phyloP scores from a whole-genome alignment of 2,888 invertebrate genomes.

The Dendrolimus pini region DNA sequence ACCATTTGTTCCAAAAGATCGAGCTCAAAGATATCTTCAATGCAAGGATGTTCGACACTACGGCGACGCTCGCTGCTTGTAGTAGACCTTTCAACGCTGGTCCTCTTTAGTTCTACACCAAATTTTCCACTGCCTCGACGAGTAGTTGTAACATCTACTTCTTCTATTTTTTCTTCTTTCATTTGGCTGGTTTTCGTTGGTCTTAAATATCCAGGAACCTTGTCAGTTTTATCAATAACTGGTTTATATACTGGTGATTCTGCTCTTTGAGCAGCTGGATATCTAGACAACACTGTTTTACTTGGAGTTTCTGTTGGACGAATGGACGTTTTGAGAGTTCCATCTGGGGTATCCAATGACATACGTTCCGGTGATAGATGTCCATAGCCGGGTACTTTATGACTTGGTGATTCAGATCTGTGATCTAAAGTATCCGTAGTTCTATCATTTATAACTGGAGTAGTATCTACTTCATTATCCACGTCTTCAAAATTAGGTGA shows the following conservation, averaged over 20 bases:
- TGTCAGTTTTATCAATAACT: constrained; percentile 38
- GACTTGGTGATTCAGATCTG: constrained; percentile 40
- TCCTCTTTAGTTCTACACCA: constrained; percentile 80
- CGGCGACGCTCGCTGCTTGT: constrained; percentile 64
- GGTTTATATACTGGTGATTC: constrained; percentile 36
- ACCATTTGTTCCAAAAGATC: constrained; percentile 83
- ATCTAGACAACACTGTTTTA: constrained; percentile 32
- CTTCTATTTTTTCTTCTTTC: constrained; percentile 49
- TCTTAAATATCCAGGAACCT: constrained; percentile 49
- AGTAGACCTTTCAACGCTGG: constrained; percentile 70
- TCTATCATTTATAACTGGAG: constrained; percentile 3
- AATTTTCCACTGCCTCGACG: constrained; percentile 79
- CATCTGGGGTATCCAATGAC: neutral
- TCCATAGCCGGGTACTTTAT: neutral
- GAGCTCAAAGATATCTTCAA: constrained; percentile 85
- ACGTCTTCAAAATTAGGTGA: constrained; percentile 28
- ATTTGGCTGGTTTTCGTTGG: constrained; percentile 58
- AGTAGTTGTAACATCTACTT: constrained; percentile 62
- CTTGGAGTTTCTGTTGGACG: constrained; percentile 12
- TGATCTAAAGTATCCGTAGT: constrained; percentile 36
- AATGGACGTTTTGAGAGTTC: neutral
- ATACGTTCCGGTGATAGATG: neutral
- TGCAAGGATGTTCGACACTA: constrained; percentile 72
- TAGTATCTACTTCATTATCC: constrained; percentile 33
- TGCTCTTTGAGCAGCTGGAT: constrained; percentile 31